Conservation (phyloP, 2,888 invertebrate genomes). For the Lasioglossum marginatum region DNA sequence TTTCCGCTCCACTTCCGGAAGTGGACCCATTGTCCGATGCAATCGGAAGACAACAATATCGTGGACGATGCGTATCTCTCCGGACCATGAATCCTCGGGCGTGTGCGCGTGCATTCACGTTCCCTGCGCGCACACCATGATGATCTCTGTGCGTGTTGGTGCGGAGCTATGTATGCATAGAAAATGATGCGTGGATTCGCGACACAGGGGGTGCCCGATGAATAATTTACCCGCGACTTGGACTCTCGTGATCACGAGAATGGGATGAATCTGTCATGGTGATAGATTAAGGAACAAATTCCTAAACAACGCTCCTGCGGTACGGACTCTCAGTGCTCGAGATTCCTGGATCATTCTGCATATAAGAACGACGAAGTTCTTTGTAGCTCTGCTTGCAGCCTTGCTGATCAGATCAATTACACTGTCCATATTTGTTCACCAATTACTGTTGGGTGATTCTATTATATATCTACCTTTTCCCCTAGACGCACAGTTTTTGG, state of each 20-base stretch:
- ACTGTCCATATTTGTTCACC: too few species aligned
- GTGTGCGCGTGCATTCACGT: conserved; percentile 11
- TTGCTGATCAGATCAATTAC: too few species aligned
- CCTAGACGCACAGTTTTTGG: too few species aligned
- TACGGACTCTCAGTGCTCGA: not conserved
- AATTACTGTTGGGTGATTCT: too few species aligned
- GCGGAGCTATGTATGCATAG: conserved; percentile 32
- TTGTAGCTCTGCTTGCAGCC: too few species aligned
- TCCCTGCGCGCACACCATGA: not conserved
- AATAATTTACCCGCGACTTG: conserved; percentile 46
- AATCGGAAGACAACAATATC: conserved; percentile 77
- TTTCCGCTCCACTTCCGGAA: conserved; percentile 74
- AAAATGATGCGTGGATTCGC: conserved; percentile 41
- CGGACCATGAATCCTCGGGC: conserved; percentile 40
- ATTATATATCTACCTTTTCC: too few species aligned
- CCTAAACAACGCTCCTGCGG: not conserved
- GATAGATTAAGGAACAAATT: conserved; percentile 10
- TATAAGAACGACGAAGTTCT: too few species aligned
- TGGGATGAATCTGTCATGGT: not conserved
- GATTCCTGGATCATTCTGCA: not conserved
- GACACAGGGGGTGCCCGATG: conserved; percentile 48
- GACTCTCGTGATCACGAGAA: not conserved
- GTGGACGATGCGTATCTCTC: conserved; percentile 64
- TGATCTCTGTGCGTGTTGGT: not conserved
- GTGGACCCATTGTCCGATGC: conserved; percentile 64